Conservation (phyloP, 2,888 invertebrate genomes). For the Dynastes tityus region DNA sequence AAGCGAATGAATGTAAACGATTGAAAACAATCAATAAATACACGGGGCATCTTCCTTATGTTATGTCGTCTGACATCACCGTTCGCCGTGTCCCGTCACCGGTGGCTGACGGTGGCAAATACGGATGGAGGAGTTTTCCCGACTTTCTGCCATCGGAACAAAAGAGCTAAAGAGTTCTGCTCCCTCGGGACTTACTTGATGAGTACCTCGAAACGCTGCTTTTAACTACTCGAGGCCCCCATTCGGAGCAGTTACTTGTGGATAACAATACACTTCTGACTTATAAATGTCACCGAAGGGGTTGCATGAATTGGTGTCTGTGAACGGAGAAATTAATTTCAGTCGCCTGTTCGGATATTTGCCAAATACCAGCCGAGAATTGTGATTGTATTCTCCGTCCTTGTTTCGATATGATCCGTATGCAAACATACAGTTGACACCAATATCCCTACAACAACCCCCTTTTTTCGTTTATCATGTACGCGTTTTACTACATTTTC, state of each 20-base stretch:
- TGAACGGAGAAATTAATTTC: constrained; percentile 70
- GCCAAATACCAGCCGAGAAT: constrained; percentile 66
- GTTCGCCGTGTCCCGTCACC: constrained; percentile 29
- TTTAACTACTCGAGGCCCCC: constrained; percentile 68
- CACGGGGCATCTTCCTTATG: constrained; percentile 49
- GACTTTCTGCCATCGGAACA: constrained; percentile 60
- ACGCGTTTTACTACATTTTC: constrained; percentile 42
- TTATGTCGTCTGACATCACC: constrained; percentile 48
- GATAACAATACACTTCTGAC: constrained; percentile 70
- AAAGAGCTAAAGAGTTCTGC: constrained; percentile 64
- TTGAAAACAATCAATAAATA: constrained; percentile 65
- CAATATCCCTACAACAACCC: constrained; percentile 35
- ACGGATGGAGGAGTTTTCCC: constrained; percentile 46
- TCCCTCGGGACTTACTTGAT: constrained; percentile 68
- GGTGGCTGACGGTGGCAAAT: constrained; percentile 36
- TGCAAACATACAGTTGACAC: constrained; percentile 49
- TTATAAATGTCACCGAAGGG: constrained; percentile 70
- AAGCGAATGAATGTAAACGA: constrained; percentile 64
- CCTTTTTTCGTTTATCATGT: constrained; percentile 46
- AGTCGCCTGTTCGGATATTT: constrained; percentile 69
- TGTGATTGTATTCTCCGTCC: constrained; percentile 50
- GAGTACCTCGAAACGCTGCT: constrained; percentile 68
- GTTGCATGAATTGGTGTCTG: constrained; percentile 69
- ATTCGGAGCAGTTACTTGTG: constrained; percentile 68
- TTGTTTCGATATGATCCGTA: constrained; percentile 50